Evolutionary conservation across 2,888 invertebrate species (phyloP).

Genomic region (Drosophila neotestacea): DNA sequence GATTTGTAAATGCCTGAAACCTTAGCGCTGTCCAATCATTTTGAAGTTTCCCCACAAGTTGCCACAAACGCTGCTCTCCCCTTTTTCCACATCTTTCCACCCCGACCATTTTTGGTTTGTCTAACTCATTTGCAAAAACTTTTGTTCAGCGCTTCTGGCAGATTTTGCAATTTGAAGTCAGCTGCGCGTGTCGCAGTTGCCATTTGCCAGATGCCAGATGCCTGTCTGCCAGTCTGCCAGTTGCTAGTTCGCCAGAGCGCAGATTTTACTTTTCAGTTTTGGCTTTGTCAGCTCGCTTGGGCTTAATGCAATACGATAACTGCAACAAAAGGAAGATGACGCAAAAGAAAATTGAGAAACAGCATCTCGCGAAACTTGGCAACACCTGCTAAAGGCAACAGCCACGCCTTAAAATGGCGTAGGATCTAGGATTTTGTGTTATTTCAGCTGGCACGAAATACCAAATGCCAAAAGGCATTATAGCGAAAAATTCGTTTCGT

Average conservation of each 20-base stretch:
- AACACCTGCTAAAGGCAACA: conserved; percentile 40
- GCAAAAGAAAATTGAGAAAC: conserved; percentile 15
- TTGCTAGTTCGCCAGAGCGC: conserved; percentile 7
- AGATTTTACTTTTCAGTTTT: conserved; percentile 38
- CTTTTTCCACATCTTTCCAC: background rate
- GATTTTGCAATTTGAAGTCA: conserved; percentile 60
- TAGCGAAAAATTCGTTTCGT: conserved; percentile 38
- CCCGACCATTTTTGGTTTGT: conserved; percentile 23
- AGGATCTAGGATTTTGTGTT: background rate
- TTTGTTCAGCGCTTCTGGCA: conserved; percentile 57
- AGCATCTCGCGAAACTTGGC: conserved; percentile 25
- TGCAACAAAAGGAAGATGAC: conserved; percentile 35
- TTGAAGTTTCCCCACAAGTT: conserved; percentile 47
- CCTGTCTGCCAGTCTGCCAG: conserved; percentile 12
- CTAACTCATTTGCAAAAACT: conserved; percentile 57
- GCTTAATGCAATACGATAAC: conserved; percentile 57
- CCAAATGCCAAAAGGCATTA: conserved; percentile 51
- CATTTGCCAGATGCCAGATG: conserved; percentile 8
- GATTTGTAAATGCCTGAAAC: conserved; percentile 57
- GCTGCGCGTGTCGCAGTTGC: conserved; percentile 42
- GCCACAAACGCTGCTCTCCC: conserved; percentile 14
- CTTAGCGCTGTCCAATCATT: conserved; percentile 44
- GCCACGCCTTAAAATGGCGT: background rate
- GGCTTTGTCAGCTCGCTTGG: conserved; percentile 40
- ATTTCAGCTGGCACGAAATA: conserved; percentile 36